Percentiles rank a stretch among this genome's conserved stretches.
Evolutionary conservation across 1,140 invertebrate species (phyloP).

Genomic region (Conus betulinus): DNA sequence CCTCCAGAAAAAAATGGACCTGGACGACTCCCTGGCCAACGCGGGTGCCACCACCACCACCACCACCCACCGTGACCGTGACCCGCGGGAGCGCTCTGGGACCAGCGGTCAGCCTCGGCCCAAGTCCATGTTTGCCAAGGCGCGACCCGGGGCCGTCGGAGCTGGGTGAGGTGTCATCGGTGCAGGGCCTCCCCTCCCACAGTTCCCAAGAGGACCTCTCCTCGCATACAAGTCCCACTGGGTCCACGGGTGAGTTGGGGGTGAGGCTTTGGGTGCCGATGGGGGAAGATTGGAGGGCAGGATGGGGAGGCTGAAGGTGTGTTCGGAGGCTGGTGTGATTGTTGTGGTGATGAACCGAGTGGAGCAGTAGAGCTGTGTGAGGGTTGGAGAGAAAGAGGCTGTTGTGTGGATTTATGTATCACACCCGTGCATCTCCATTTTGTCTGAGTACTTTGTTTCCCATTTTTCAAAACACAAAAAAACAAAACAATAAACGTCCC

Average conservation of each 20-base stretch:
- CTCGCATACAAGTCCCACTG: neutral
- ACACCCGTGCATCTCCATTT: too few relatives aligned
- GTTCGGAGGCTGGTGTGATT: neutral
- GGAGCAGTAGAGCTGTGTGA: too few relatives aligned
- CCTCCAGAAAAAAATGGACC: conserved; percentile 95
- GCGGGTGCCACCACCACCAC: conserved; percentile 3
- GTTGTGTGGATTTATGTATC: too few relatives aligned
- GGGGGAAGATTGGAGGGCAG: neutral
- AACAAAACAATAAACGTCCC: too few relatives aligned
- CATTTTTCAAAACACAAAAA: too few relatives aligned
- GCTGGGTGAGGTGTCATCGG: neutral
- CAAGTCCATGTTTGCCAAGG: conserved; percentile 62
- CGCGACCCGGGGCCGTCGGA: neutral
- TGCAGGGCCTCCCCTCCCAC: conserved; percentile 41
- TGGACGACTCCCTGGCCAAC: conserved; percentile 41
- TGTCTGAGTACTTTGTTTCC: too few relatives aligned
- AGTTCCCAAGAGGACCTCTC: conserved; percentile 54
- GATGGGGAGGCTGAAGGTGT: too few relatives aligned
- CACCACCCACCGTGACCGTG: conserved; percentile 19
- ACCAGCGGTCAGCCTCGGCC: conserved; percentile 50
- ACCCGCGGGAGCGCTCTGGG: neutral
- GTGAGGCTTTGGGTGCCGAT: neutral
- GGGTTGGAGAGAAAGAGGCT: too few relatives aligned
- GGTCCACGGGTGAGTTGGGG: neutral
- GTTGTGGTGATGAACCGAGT: neutral